Conservation (phyloP, 1,140 invertebrate genomes). For the roundworm (Caenorhabditis elegans) region DNA sequence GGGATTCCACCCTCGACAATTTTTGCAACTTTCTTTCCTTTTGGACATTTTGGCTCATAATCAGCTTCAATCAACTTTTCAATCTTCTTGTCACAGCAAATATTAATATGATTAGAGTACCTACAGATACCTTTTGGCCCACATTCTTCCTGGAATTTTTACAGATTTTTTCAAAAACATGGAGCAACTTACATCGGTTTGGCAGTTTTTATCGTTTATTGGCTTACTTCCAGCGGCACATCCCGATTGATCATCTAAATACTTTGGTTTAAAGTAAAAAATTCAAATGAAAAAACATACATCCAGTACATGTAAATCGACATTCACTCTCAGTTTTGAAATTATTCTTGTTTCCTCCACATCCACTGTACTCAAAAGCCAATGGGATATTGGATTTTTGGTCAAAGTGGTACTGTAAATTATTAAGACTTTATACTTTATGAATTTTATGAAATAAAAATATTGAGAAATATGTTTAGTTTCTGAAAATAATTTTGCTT, state of each 20-base stretch:
- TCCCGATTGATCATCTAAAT: not conserved
- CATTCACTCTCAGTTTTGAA: constrained; percentile 1
- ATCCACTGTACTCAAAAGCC: not conserved
- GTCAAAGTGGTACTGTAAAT: constrained; percentile 20
- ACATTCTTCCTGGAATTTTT: not conserved
- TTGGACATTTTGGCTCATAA: not conserved
- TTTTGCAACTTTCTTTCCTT: not conserved
- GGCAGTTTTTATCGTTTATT: not conserved
- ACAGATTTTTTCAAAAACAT: not conserved
- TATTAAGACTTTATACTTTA: no score
- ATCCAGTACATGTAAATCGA: not conserved
- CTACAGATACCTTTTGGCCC: not conserved
- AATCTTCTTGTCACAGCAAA: constrained; percentile 6
- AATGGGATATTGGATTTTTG: not conserved
- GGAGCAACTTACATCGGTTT: not conserved
- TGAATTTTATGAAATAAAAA: no score
- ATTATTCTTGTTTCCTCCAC: not conserved
- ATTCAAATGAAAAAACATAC: not conserved
- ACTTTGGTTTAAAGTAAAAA: not conserved
- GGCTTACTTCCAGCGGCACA: not conserved
- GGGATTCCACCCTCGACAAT: not conserved
- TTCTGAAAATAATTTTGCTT: no score
- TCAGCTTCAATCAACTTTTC: not conserved
- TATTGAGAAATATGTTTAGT: no score
- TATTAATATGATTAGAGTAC: not conserved